These are phyloP conservation scores for Melipona quadrifasciata DNA, from an alignment of 1,140 invertebrate genomes.

Conservation along the genomic window DNA sequence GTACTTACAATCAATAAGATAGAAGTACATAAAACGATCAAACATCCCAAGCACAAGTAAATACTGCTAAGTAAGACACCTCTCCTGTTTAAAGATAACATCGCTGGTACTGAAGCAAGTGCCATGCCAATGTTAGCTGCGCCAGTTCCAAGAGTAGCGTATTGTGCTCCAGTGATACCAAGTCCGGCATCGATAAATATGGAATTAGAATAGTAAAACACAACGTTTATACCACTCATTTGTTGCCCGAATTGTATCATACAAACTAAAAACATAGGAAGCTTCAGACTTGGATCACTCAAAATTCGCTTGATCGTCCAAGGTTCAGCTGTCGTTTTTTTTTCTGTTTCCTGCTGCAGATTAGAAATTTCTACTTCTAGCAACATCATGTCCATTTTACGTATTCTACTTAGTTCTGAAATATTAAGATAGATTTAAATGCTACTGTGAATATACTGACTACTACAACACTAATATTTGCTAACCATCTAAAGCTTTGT, in stretches of 20 bases:
- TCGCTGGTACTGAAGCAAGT: constrained; percentile 83
- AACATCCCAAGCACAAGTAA: constrained; percentile 80
- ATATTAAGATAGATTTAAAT: constrained; percentile 31
- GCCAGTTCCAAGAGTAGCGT: constrained; percentile 88
- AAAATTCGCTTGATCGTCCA: constrained; percentile 84
- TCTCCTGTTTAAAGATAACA: constrained; percentile 83
- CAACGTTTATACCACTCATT: constrained; percentile 93
- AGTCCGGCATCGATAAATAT: constrained; percentile 88
- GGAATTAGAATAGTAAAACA: constrained; percentile 90
- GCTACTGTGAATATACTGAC: neutral
- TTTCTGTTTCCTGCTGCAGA: constrained; percentile 80
- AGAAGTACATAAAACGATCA: constrained; percentile 83
- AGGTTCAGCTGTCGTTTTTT: constrained; percentile 67
- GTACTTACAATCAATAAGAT: constrained; percentile 84
- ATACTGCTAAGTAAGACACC: constrained; percentile 84
- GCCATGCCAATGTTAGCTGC: constrained; percentile 88
- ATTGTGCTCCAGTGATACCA: constrained; percentile 82
- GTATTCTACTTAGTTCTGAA: constrained; percentile 74
- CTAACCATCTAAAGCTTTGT: constrained; percentile 85
- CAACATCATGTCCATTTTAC: constrained; percentile 69
- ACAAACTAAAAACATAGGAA: constrained; percentile 88
- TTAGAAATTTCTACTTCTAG: constrained; percentile 75
- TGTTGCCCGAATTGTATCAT: constrained; percentile 91
- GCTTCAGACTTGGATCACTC: constrained; percentile 82
- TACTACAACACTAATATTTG: constrained; percentile 19